phyloP scores from a whole-genome alignment of 1,140 invertebrate genomes.

The Laodelphax striatellus region DNA sequence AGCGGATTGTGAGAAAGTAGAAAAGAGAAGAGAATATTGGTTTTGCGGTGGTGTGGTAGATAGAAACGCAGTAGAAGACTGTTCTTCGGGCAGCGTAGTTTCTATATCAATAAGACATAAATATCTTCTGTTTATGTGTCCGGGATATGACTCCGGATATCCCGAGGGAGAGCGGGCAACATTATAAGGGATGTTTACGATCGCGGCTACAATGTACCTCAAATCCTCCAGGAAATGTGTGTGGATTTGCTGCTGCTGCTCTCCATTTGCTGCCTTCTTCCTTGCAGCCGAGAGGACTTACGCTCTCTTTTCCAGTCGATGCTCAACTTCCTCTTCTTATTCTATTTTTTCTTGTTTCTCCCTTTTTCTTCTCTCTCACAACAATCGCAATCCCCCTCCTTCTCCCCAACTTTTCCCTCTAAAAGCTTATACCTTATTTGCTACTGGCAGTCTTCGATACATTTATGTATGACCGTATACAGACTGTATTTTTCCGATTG shows the following conservation, averaged over 20 bases:
- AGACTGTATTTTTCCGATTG: too few species aligned
- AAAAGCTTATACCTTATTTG: too few species aligned
- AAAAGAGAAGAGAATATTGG: too few species aligned
- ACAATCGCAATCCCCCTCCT: too few species aligned
- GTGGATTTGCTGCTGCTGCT: neutral
- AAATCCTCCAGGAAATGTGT: constrained; percentile 18
- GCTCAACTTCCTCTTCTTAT: neutral
- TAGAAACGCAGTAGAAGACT: neutral
- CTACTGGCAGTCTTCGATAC: too few species aligned
- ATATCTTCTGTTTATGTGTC: constrained; percentile 5
- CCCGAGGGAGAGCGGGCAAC: constrained; percentile 4
- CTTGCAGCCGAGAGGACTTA: constrained; percentile 5
- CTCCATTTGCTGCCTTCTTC: neutral
- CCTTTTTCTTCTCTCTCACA: too few species aligned
- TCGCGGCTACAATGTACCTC: constrained; percentile 3
- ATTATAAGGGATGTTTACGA: constrained; percentile 13
- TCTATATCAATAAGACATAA: constrained; percentile 17
- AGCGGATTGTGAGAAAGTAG: too few species aligned
- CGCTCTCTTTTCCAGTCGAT: constrained; percentile 9
- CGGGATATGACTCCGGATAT: constrained; percentile 4
- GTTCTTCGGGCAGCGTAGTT: neutral
- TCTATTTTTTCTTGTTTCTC: too few species aligned
- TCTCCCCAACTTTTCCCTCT: too few species aligned
- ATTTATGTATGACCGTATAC: too few species aligned
- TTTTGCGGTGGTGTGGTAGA: too few species aligned